A percentile compares a stretch with the other conserved stretches of the same genome.
Evolutionary conservation across 2,888 invertebrate genomes (phyloP).

Genomic region (Tipula unca): DNA sequence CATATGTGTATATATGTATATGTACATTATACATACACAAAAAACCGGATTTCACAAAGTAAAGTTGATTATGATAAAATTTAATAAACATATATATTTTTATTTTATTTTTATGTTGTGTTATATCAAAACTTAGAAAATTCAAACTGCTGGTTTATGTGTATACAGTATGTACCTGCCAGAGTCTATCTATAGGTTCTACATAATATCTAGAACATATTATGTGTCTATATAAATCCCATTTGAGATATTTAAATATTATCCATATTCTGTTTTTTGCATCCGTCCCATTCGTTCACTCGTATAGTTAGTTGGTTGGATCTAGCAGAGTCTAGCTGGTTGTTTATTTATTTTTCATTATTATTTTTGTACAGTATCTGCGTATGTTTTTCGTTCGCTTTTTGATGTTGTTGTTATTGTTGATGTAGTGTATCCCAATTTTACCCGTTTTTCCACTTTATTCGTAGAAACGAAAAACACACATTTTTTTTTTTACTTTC

Average conservation of each 20-base stretch:
- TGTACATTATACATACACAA: background rate
- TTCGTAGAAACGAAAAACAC: background rate
- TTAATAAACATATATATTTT: too few relatives aligned
- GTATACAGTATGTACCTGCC: background rate
- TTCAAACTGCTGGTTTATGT: background rate
- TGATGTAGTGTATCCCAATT: background rate
- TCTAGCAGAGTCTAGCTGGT: too few relatives aligned
- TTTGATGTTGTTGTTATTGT: background rate
- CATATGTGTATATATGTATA: too few relatives aligned
- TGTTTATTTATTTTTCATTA: background rate
- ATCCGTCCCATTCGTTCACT: background rate
- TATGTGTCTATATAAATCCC: background rate
- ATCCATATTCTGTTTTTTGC: background rate
- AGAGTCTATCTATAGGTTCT: background rate
- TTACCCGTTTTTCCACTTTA: background rate
- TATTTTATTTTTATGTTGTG: background rate
- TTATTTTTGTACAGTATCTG: background rate
- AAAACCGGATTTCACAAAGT: background rate
- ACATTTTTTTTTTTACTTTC: background rate
- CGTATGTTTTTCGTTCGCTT: background rate
- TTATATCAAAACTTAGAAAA: background rate
- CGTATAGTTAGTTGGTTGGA: background rate
- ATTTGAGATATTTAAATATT: background rate
- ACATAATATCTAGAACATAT: background rate
- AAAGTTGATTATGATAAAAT: background rate